A percentile compares a stretch with the other conserved stretches of the same genome.
Conservation (phyloP, 1,140 invertebrate species). For the Pseudomyrmex sp. region DNA sequence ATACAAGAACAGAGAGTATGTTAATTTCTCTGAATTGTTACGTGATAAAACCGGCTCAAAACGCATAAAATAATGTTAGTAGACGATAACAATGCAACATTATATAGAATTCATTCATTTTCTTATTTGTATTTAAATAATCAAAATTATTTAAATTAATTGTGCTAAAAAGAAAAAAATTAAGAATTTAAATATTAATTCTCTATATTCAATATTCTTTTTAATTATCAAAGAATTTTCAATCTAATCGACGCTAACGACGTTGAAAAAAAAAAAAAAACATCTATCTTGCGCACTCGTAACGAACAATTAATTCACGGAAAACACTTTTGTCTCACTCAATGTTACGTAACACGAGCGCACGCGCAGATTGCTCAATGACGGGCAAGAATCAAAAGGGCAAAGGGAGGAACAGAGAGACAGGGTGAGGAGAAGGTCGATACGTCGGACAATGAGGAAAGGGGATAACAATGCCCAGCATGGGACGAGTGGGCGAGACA, state of each 20-base stretch:
- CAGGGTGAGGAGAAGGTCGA: constrained; percentile 51
- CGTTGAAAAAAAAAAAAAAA: constrained; percentile 58
- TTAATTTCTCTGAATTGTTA: constrained; percentile 12
- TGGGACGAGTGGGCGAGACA: constrained; percentile 79
- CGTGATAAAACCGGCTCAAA: background rate
- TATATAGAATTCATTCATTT: background rate
- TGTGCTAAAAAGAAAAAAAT: background rate
- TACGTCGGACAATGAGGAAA: constrained; percentile 77
- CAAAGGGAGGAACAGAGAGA: constrained; percentile 29
- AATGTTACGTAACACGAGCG: constrained; percentile 34
- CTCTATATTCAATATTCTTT: background rate
- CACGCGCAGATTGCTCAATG: constrained; percentile 50
- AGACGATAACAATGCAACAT: background rate
- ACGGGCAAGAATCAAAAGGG: constrained; percentile 48
- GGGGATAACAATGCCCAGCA: constrained; percentile 81
- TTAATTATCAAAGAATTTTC: too few species aligned
- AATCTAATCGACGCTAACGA: constrained; percentile 25
- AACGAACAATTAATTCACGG: constrained; percentile 69
- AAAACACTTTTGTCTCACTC: constrained; percentile 61
- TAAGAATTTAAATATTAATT: constrained; percentile 41
- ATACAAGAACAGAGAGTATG: background rate
- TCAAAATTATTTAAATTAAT: background rate
- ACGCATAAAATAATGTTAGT: constrained; percentile 18
- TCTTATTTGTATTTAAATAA: background rate
- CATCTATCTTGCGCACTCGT: background rate